Evolutionary conservation across 2,113 vertebrate species (phyloP).

Genomic region (Poicephalus gulielmi): DNA sequence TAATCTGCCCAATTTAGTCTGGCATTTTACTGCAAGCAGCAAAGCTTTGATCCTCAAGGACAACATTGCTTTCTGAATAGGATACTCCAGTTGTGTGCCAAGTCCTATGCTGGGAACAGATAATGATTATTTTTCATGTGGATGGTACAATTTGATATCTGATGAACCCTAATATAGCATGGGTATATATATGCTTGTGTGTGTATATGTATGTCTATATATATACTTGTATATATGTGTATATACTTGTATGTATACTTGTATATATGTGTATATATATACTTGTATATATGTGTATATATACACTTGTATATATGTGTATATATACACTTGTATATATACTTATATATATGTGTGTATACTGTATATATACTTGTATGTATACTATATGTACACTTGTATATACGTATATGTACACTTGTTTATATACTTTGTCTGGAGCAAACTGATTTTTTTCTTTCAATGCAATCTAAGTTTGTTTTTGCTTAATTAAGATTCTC

Average conservation of each 20-base stretch:
- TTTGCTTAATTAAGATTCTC: slow-evolving; percentile 28
- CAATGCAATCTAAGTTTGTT: neutral
- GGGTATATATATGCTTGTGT: neutral
- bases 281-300: no score
- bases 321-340: no score
- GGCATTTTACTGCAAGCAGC: neutral
- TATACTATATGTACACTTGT: no score
- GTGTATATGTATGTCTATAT: neutral
- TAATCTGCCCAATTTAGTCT: neutral
- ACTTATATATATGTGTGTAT: no score
- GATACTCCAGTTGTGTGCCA: neutral
- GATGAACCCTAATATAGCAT: neutral
- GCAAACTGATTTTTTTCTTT: neutral
- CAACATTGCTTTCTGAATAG: neutral
- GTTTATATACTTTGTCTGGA: neutral
- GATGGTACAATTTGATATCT: neutral
- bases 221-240: no score
- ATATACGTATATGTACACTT: neutral
- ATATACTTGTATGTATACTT: no score
- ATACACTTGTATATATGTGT: no score
- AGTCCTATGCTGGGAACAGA: neutral
- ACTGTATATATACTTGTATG: no score
- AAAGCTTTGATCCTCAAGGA: neutral
- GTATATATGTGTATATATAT: no score
- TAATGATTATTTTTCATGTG: neutral